phyloP scores from a whole-genome alignment of 1,140 invertebrate genomes.

The Uloborus diversus region DNA sequence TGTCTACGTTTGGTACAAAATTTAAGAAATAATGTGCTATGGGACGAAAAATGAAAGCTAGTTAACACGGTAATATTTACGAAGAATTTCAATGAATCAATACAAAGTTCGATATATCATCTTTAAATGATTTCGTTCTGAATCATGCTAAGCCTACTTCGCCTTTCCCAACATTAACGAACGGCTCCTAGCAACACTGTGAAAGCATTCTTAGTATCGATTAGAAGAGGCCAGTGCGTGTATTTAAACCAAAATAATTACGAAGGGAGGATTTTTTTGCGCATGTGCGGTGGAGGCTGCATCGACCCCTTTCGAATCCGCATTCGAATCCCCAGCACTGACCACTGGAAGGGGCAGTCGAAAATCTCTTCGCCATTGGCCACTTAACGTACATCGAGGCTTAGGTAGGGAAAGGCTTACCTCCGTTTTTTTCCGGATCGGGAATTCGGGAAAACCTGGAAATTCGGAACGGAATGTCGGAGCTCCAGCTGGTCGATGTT shows the following conservation, averaged over 20 bases:
- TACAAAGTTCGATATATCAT: no score
- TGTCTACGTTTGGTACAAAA: no score
- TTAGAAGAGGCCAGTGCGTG: slow-evolving; percentile 26
- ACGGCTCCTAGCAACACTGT: slow-evolving; percentile 40
- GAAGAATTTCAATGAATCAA: no score
- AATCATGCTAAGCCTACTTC: slow-evolving; percentile 42
- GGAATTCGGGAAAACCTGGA: slow-evolving; percentile 31
- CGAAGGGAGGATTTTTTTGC: slow-evolving; percentile 44
- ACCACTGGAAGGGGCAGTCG: slow-evolving; percentile 40
- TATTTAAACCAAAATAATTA: slow-evolving; percentile 57
- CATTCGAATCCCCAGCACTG: slow-evolving; percentile 47
- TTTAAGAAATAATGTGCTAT: no score
- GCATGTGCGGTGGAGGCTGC: slow-evolving; percentile 26
- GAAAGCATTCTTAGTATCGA: slow-evolving; percentile 30
- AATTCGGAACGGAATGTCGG: slow-evolving; percentile 2
- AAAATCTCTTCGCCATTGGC: slow-evolving; percentile 19
- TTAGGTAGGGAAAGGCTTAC: slow-evolving; percentile 33
- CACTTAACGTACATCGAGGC: neutral
- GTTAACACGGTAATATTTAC: no score
- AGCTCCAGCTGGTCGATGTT: slow-evolving; percentile 39
- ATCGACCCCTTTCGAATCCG: slow-evolving; percentile 50
- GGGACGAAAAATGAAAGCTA: no score
- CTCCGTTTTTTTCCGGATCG: slow-evolving; percentile 43
- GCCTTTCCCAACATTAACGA: neutral
- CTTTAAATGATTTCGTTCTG: no score